Evolutionary conservation across 2,888 invertebrate species (phyloP).

Genomic region (Caenorhabditis afra): DNA sequence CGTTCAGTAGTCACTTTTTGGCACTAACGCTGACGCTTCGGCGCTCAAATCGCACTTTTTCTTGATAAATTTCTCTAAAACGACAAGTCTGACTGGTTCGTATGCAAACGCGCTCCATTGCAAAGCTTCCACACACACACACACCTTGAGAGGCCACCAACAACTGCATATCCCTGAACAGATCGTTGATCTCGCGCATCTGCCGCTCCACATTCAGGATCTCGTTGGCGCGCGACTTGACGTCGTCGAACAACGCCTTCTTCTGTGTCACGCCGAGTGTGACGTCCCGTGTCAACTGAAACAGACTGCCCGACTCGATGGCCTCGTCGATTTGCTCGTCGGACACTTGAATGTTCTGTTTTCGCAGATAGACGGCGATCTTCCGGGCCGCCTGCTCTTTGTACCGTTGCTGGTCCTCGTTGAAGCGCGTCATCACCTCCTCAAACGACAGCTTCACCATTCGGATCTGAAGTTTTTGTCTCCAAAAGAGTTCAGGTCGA

Average conservation of each 20-base stretch:
- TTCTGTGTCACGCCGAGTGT: conserved; percentile 32
- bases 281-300: conserved; percentile 29
- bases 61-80: background rate
- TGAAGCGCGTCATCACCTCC: conserved; percentile 45
- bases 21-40: no score
- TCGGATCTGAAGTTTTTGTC: conserved; percentile 34
- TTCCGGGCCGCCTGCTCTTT: conserved; percentile 31
- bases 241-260: conserved; percentile 43
- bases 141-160: conserved; percentile 45
- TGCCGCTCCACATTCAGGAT: conserved; percentile 44
- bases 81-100: no score
- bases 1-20: no score
- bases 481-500: no score
- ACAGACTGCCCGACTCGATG: conserved; percentile 45
- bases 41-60: no score
- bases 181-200: conserved; percentile 41
- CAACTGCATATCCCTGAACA: conserved; percentile 45
- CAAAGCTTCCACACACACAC: no score
- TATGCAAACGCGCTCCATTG: no score
- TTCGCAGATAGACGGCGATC: conserved; percentile 35
- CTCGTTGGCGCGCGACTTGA: conserved; percentile 31
- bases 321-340: conserved; percentile 37
- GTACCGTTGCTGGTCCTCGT: conserved; percentile 40
- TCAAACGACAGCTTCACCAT: conserved; percentile 32
- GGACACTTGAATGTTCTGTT: conserved; percentile 45